Evolutionary conservation across 2,888 invertebrate genomes (phyloP), one percentile per base, ranked within the genome.

Genomic region (Eupithecia tripunctaria): DNA sequence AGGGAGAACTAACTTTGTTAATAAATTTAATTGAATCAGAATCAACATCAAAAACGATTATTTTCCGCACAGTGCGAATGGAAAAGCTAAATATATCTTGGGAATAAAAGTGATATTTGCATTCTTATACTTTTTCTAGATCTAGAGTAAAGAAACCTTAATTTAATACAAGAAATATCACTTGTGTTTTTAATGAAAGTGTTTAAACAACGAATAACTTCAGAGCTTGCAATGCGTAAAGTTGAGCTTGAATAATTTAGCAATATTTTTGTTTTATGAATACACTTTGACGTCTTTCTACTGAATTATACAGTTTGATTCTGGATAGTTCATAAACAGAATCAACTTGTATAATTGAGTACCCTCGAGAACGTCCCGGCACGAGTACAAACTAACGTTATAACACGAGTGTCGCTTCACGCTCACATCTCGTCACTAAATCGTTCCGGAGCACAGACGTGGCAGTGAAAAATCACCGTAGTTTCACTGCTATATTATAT

Each of bases 391-490:
- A 38, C 15, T 47, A 29, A 59, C 32, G 25, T 51, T 70, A 70
- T 43, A 70, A 62, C 62, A 29, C 47, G 43, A 64, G 7, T 47
- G 70, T 65, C 59, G 36, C 67, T 59, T 59, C 41, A n/a, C 62
- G 68, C 60, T 67, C 43, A 68, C 70, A 70, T 70, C 67, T 38
- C 63, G 73, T 67, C 68, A 43, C 70, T 70, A 71, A 71, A 74
- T 74, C 71, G 70, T 47, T 74, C 65, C 27, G 21, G 38, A 43
- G 68, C 68, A 43, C 64, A 47, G 60, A 71, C 68, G 15, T 68
- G 72, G 71, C 70, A 70, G 62, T 68, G 73, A 72, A 68, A 65
- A 70, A 72, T 75, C 75, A 65, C 70, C 14, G 43, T 70, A 66
- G 63, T 67, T 68, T 68, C 63, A 64, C 64, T 21, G 36, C n/a